Conservation (phyloP, 1,140 invertebrate species). For the Popillia japonica region DNA sequence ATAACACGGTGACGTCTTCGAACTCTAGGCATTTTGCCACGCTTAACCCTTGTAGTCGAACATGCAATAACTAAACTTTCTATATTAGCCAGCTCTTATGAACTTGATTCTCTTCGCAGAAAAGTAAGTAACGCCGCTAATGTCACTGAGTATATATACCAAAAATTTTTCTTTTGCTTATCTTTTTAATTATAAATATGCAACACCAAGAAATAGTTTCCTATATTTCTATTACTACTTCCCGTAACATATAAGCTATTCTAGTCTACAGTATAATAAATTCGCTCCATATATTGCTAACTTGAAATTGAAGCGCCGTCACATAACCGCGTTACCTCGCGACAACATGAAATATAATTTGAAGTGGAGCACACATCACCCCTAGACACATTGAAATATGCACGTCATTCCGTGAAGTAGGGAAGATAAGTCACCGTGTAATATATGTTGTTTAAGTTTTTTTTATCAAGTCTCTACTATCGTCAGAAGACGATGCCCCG, state of each 20-base stretch:
- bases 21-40: too few species aligned
- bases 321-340: neutral
- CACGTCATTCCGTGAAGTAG: slow-evolving; percentile 17
- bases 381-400: slow-evolving; percentile 15
- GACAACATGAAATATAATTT: slow-evolving; percentile 24
- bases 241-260: neutral
- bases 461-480: slow-evolving; percentile 15
- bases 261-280: neutral
- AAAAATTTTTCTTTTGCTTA: too few species aligned
- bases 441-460: slow-evolving; percentile 32
- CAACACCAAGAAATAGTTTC: too few species aligned
- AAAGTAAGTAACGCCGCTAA: too few species aligned
- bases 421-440: slow-evolving; percentile 15
- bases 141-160: too few species aligned
- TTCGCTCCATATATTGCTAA: neutral
- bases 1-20: too few species aligned
- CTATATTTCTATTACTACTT: too few species aligned
- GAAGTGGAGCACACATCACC: neutral
- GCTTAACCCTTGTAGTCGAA: too few species aligned
- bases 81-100: too few species aligned
- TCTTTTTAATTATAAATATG: too few species aligned
- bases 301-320: neutral
- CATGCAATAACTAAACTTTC: too few species aligned
- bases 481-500: slow-evolving; percentile 27
- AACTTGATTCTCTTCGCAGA: too few species aligned